Percentiles rank a stretch among this genome's conserved stretches.
These are phyloP conservation scores for Sussaba pulchella DNA, from an alignment of 2,888 invertebrate species.

Conservation along the genomic window DNA sequence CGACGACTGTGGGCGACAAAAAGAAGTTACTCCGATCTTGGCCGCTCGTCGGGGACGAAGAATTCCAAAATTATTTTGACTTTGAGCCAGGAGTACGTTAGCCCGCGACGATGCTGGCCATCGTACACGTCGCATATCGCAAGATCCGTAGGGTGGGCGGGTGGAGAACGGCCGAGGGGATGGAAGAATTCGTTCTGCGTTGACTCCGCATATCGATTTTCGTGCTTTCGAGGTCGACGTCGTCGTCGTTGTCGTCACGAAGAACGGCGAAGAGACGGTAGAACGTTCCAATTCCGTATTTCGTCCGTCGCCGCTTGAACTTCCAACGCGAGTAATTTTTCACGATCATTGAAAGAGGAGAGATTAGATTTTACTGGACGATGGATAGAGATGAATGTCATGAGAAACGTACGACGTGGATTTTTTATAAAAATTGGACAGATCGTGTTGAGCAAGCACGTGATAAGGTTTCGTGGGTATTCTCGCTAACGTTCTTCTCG, in stretches of 20 bases:
- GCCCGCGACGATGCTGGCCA: too few relatives aligned
- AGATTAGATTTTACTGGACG: neutral
- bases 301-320: too few relatives aligned
- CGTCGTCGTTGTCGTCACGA: neutral
- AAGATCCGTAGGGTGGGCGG: too few relatives aligned
- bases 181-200: conserved; percentile 21
- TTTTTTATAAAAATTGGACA: too few relatives aligned
- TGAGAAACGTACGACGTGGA: too few relatives aligned
- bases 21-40: neutral
- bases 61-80: conserved; percentile 24
- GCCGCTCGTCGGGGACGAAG: neutral
- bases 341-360: neutral
- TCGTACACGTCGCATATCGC: too few relatives aligned
- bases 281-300: conserved; percentile 38
- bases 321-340: neutral
- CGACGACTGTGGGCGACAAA: neutral
- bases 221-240: conserved; percentile 49
- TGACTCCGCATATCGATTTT: conserved; percentile 56
- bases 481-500: too few relatives aligned
- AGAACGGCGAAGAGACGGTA: conserved; percentile 14
- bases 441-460: too few relatives aligned
- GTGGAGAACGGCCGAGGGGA: too few relatives aligned
- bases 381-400: neutral
- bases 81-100: conserved; percentile 11
- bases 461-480: too few relatives aligned